A percentile compares a stretch with the other conserved stretches of the same genome.
Conservation (phyloP, 2,797 vertebrate species). For the Aplochiton taeniatus region DNA sequence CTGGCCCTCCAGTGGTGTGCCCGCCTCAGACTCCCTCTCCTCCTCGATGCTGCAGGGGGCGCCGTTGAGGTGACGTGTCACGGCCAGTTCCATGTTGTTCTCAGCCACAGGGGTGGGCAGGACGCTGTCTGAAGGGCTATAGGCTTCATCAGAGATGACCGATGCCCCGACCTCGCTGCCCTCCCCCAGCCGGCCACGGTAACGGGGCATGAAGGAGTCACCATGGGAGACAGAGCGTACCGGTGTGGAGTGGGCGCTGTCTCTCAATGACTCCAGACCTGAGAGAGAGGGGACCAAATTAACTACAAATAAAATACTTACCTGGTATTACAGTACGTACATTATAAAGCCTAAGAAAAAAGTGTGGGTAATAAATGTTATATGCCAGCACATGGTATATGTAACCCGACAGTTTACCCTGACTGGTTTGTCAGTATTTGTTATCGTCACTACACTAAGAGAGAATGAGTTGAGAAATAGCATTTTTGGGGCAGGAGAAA, state of each 20-base stretch:
- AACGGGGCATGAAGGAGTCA: constrained; percentile 77
- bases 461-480: too few relatives aligned
- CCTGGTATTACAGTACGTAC: too few relatives aligned
- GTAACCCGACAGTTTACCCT: too few relatives aligned
- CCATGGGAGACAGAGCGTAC: constrained; percentile 86
- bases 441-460: too few relatives aligned
- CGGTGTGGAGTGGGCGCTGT: constrained; percentile 94
- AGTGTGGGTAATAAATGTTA: too few relatives aligned
- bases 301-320: neutral
- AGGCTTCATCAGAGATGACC: constrained; percentile 86
- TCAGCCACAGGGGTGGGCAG: constrained; percentile 90
- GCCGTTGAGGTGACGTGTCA: constrained; percentile 83
- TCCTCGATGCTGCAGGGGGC: constrained; percentile 86
- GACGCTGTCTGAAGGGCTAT: constrained; percentile 92
- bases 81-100: constrained; percentile 82
- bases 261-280: constrained; percentile 93
- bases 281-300: neutral
- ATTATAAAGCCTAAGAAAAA: too few relatives aligned
- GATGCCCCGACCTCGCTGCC: constrained; percentile 74
- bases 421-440: too few relatives aligned
- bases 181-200: constrained; percentile 75
- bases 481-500: too few relatives aligned
- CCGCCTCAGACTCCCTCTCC: constrained; percentile 77
- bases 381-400: too few relatives aligned
- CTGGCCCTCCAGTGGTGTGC: constrained; percentile 56